Evolutionary conservation across 2,888 invertebrate species (phyloP), one percentile per base, ranked within the genome.

Genomic region (Dexiosoma caninum): DNA sequence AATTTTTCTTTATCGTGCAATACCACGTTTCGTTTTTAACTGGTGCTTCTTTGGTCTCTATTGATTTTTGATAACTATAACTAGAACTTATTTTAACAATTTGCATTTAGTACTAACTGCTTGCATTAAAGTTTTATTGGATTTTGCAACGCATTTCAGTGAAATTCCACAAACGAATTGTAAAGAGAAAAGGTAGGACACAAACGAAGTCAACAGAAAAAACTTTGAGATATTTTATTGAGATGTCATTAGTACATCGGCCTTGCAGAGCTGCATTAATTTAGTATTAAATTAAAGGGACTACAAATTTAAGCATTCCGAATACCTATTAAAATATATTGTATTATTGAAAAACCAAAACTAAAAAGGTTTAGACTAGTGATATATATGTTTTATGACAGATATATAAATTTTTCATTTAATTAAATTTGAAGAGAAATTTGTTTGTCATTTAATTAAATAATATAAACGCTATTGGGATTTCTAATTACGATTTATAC

Each of bases 61-160:
- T 46, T 59, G 10, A 27, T 53, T 42, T 59, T 2, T n/a, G 23
- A 23, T 42, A 16, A 23, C 19, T 57, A 14, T n/a, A 71, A 30
- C 51, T 66, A 40, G 7, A 30, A 42, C n/a, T 8, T 37, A 60
- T 70, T 10, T 40, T 62, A 30, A 42, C 40, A 62, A 37, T 59
- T 72, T 49, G 19, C 60, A n/a, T 60, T 32, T n/a, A 37, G 14
- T 27, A 42, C 23, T 19, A 49, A 32, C 8, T 76, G 76, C 79
- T 75, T 83, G 77, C 81, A 82, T 66, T 66, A 75, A 69, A 75
- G 69, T 83, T 60, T 81, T 69, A 5, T 16, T 67, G 49, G 72
- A 82, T 60, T 78, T 75, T 71, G 76, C 77, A 82, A 57, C 72
- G 78, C 82, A 83, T 82, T 80, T 72, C 78, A 67, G 70, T 53